Percentiles rank a stretch among this genome's conserved stretches.
Conservation (phyloP, 1,140 invertebrate species). For the Eupristina koningsbergeri region DNA sequence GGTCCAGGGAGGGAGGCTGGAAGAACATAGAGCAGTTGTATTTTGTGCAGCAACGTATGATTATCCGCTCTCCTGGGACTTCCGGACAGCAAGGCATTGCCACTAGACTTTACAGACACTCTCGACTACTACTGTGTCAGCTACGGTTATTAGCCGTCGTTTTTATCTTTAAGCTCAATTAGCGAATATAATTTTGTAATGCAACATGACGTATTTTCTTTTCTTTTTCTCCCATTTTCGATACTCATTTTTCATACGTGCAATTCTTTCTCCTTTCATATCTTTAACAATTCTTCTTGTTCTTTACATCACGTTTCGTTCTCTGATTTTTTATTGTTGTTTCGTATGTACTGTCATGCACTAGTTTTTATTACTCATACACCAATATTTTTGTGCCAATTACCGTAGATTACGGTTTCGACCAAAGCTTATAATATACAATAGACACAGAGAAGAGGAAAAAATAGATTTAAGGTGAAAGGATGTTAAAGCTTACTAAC, state of each 20-base stretch:
- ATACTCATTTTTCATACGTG: constrained; percentile 1
- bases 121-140: constrained; percentile 51
- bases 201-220: constrained; percentile 65
- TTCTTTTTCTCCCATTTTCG: constrained; percentile 20
- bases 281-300: background rate
- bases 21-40: constrained; percentile 14
- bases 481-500: too few species aligned
- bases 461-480: too few species aligned
- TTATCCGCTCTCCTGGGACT: constrained; percentile 65
- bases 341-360: too few species aligned
- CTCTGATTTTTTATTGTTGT: too few species aligned
- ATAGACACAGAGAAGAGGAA: too few species aligned
- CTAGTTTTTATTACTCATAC: too few species aligned
- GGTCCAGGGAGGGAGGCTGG: background rate
- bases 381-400: too few species aligned
- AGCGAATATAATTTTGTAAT: constrained; percentile 71
- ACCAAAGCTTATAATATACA: too few species aligned
- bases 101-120: too few species aligned
- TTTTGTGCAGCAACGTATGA: constrained; percentile 53
- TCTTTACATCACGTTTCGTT: background rate
- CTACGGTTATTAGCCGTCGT: constrained; percentile 71
- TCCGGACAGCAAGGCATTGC: constrained; percentile 38
- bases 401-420: too few species aligned
- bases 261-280: constrained; percentile 22
- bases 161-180: constrained; percentile 73